Base-by-base conservation (phyloP, 2,888 invertebrate genomes). In the Oxytorus armatus region DNA sequence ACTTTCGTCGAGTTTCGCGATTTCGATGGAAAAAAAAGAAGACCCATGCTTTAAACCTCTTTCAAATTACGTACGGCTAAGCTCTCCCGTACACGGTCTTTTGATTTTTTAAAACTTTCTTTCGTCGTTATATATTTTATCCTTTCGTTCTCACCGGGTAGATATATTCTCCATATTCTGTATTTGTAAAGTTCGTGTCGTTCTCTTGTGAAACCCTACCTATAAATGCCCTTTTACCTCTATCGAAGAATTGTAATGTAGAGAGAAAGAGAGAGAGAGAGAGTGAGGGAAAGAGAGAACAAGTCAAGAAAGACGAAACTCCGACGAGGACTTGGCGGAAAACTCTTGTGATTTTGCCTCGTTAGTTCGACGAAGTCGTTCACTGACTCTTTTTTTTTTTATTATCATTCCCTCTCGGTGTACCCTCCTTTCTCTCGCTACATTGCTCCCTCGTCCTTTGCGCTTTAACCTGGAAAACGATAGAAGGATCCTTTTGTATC, bases 301-400 rank as follows among this genome's bases (percentile, higher is more conserved):
- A n/a, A n/a, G n/a, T n/a, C n/a, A 23, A 36, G 65, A 57, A 57
- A 55, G 66, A 53, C 29, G 49, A 33, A 72, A 72, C 25, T 73
- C 18, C 44, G 44, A 21, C 11, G 53, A 68, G 49, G 47, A 70
- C 57, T 78, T 47, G 33, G 49, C 42, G 53, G 61, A 68, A 68
- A 66, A 68, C 68, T 78, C 42, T 68, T 36, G 73, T 59, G 73
- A 73, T 78, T 78, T 73, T 61, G 61, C 61, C 78, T 78, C 73
- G 68, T 73, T 73, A 78, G 53, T 55, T 69, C 61, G 68, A 66
- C 61, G 44, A 61, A 68, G 68, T 68, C 53, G 44, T 47, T 61
- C 33, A 16, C 47, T 18, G 44, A 47, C 55, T 33, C 53, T 55
- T 39, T 59, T 42, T 16, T 18, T 69, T 39, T 57, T 49, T n/a